These are phyloP conservation scores for Proisotoma minuta DNA, from an alignment of 2,888 invertebrate species.

Conservation along the genomic window DNA sequence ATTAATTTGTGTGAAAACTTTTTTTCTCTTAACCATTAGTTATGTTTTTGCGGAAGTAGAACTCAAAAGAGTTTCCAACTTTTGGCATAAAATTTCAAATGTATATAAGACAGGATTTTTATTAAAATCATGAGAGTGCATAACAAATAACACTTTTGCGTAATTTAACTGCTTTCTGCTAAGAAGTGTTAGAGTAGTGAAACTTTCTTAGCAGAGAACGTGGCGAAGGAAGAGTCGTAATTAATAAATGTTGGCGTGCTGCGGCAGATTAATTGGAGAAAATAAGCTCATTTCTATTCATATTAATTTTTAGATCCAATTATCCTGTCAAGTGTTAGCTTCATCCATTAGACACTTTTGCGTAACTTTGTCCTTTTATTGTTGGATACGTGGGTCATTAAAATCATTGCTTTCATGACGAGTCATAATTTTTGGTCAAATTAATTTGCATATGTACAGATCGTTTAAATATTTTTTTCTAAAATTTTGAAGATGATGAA, in stretches of 20 bases:
- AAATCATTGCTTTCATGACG: neutral
- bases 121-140: no score
- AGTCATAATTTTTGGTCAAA: neutral
- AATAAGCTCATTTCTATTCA: slow-evolving; percentile 12
- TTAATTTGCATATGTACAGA: neutral
- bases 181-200: no score
- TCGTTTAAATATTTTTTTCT: neutral
- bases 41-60: no score
- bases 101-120: no score
- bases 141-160: no score
- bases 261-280: slow-evolving; percentile 9
- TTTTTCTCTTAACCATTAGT: no score
- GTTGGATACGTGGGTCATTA: neutral
- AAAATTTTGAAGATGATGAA: neutral
- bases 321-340: slow-evolving; percentile 4
- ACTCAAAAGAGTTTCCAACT: no score
- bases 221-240: neutral
- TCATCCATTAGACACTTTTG: neutral
- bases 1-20: no score
- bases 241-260: slow-evolving; percentile 11
- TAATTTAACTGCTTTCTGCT: no score
- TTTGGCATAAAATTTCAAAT: no score
- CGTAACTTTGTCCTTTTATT: neutral
- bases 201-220: no score
- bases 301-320: slow-evolving; percentile 7